Evolutionary conservation across 2,113 vertebrate genomes (phyloP), one percentile per base, ranked within the genome.

Genomic region (Delphinus delphis): DNA sequence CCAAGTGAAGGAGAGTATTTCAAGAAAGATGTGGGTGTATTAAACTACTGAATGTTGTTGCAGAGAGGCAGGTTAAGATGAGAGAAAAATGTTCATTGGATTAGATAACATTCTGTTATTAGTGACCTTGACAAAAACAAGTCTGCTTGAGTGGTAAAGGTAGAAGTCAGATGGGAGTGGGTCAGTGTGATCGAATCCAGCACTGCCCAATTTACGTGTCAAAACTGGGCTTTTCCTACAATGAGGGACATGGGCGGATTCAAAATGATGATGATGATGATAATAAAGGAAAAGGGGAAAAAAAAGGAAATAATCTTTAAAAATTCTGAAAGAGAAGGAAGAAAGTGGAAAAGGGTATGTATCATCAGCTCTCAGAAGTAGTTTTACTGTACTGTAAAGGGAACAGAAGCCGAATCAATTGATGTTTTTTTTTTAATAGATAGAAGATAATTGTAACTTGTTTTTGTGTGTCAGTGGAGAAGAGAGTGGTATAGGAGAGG

Each of bases 71-170:
- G 70, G 67, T 81, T 93, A 93, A 90, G 41, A 76, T 53, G 18
- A 92, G 23, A 95, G 55, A 67, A 68, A 90, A 95, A 71, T 90
- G 14, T 79, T 95, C 83, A 41, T 87, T 82, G 73, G 28, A 41
- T 88, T 71, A 80, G 28, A 8, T 58, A 88, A 31, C 6, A 71
- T 74, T 86, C 76, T 71, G 17, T 91, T 88, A 74, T 41, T 97
- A 85, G 47, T 76, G 47, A 80, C 55, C 8, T 87, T 73, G 67
- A 88, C 26, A 73, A 81, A 90, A 80, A 31, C 17, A 74, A 1
- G 28, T 89, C 71, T 65, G 50, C 93, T 93, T 74, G 33, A 96
- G 38, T 88, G 82, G 26, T 84, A 23, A 86, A 91, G 38, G 68
- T 88, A 80, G 18, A 96, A 79, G 21, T 63, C 50, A 89, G 55